Conservation (phyloP, 2,113 vertebrate genomes). For the Spea bombifrons region DNA sequence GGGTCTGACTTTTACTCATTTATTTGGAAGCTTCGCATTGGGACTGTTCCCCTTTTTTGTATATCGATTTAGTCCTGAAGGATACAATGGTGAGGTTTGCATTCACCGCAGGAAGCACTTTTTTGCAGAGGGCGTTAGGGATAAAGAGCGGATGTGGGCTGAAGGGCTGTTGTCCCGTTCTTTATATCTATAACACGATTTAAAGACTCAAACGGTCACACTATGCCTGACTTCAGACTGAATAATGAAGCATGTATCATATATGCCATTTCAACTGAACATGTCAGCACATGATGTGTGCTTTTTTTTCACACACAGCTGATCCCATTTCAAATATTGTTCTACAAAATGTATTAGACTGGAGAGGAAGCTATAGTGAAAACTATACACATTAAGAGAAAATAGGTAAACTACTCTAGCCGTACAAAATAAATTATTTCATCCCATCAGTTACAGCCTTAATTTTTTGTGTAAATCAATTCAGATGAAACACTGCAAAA, state of each 20-base stretch:
- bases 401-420: slow-evolving; percentile 9
- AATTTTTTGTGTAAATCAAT: slow-evolving; percentile 37
- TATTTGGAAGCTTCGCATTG: no score
- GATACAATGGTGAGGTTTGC: no score
- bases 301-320: slow-evolving; percentile 47
- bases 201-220: not conserved
- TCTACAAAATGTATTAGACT: slow-evolving; percentile 37
- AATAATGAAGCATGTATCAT: slow-evolving; percentile 45
- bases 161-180: no score
- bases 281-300: slow-evolving; percentile 40
- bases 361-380: slow-evolving; percentile 34
- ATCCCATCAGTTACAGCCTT: slow-evolving; percentile 32
- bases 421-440: slow-evolving; percentile 20
- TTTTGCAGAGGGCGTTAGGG: no score
- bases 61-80: no score
- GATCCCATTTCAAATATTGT: slow-evolving; percentile 38
- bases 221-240: slow-evolving; percentile 18
- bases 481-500: slow-evolving; percentile 24
- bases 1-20: no score
- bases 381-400: slow-evolving; percentile 25
- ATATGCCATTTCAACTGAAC: slow-evolving; percentile 35
- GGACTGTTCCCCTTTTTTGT: no score
- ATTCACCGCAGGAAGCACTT: no score
- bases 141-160: no score
- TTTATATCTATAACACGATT: no score